Evolutionary conservation across 92 coral and sea anemone genomes (phyloP).

Genomic region (Porites lobata): DNA sequence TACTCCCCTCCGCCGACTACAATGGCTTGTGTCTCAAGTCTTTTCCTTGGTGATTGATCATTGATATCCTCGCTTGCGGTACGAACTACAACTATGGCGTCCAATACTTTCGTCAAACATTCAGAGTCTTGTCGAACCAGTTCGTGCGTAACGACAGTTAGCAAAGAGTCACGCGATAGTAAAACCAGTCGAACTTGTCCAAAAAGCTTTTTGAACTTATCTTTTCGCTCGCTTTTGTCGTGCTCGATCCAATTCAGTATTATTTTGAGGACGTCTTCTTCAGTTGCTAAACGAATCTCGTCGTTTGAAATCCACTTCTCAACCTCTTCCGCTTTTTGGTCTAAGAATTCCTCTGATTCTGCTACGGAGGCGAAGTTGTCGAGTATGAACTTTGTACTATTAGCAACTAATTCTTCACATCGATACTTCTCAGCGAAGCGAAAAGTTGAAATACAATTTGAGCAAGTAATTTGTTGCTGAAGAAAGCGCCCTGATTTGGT

Average conservation of each 20-base stretch:
- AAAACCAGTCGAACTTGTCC: neutral
- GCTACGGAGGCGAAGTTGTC: conserved; percentile 13
- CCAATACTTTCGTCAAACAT: neutral
- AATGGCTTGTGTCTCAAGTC: conserved; percentile 10
- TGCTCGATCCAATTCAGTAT: neutral
- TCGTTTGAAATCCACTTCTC: conserved; percentile 10
- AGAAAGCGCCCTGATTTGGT: conserved; percentile 1
- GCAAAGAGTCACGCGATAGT: conserved; percentile 22
- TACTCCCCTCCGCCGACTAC: neutral
- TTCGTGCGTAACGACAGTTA: conserved; percentile 20
- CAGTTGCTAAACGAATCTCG: neutral
- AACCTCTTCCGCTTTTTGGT: neutral
- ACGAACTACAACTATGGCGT: neutral
- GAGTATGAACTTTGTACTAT: neutral
- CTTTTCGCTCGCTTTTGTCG: neutral
- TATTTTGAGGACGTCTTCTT: neutral
- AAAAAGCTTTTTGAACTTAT: neutral
- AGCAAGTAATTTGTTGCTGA: neutral
- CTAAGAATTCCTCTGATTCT: conserved; percentile 12
- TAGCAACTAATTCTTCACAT: conserved; percentile 1
- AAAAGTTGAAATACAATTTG: conserved; percentile 33
- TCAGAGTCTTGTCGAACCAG: neutral
- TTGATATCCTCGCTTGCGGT: neutral
- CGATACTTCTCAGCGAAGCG: conserved; percentile 33
- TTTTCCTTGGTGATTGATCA: neutral